Conservation (phyloP, 2,113 vertebrate genomes). For the Chaetodon auriga region DNA sequence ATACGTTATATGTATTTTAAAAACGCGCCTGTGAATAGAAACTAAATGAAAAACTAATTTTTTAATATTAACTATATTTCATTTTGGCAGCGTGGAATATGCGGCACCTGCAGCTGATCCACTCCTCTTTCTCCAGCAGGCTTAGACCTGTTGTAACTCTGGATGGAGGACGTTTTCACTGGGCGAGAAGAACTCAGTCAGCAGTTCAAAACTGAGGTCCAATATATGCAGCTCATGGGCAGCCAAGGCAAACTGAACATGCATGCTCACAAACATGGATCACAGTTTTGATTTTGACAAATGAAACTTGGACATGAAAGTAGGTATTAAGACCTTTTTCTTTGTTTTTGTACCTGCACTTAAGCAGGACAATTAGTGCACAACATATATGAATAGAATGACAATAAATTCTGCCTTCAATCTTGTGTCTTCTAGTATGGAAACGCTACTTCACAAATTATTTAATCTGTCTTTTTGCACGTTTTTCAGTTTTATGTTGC, state of each 20-base stretch:
- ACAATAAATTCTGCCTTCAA: background rate
- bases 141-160: constrained; percentile 28
- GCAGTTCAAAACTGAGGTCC: background rate
- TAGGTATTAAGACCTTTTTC: background rate
- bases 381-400: background rate
- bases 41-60: background rate
- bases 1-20: background rate
- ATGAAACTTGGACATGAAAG: background rate
- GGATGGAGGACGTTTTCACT: background rate
- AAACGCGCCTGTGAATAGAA: background rate
- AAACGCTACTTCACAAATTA: background rate
- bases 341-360: too few species aligned
- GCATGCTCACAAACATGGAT: background rate
- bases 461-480: background rate
- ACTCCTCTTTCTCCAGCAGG: constrained; percentile 26
- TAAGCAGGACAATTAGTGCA: background rate
- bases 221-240: background rate
- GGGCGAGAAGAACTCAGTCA: background rate
- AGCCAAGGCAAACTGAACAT: background rate
- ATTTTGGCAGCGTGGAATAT: constrained; percentile 11
- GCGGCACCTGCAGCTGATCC: background rate
- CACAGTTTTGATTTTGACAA: background rate
- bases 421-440: too few species aligned
- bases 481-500: background rate
- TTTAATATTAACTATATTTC: background rate